Evolutionary conservation across 2,113 vertebrate species (phyloP).

Genomic region (Brevimyrus niger): DNA sequence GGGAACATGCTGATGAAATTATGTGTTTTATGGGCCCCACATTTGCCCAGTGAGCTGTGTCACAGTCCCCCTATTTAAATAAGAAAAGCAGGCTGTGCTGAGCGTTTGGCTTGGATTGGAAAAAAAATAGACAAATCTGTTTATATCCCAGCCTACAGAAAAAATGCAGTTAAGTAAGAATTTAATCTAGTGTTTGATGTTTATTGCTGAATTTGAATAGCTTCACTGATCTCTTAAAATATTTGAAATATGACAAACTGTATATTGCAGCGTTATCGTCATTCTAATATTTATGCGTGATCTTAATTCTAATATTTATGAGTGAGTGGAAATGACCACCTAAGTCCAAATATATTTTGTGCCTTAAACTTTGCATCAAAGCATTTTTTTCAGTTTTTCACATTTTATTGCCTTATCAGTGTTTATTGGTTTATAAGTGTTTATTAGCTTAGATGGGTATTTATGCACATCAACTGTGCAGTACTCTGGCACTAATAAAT

Average conservation of each 20-base stretch:
- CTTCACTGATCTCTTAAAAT: neutral
- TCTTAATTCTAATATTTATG: neutral
- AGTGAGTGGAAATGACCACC: neutral
- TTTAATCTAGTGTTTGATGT: neutral
- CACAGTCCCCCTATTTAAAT: neutral
- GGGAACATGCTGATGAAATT: neutral
- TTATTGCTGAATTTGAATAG: neutral
- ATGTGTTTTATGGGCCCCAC: neutral
- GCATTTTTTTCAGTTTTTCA: neutral
- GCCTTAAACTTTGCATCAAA: neutral
- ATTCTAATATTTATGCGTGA: neutral
- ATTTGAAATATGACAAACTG: neutral
- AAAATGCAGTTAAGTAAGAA: neutral
- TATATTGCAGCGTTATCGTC: neutral
- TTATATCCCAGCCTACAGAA: neutral
- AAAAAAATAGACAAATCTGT: neutral
- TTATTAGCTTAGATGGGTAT: neutral
- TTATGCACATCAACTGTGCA: neutral
- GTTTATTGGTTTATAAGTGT: neutral
- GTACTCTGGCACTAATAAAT: neutral
- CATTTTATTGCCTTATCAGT: neutral
- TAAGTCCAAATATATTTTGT: neutral
- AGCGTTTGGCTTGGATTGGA: neutral
- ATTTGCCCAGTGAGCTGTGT: neutral
- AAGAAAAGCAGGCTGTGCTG: neutral